Conservation (phyloP, 2,888 invertebrate genomes). For the Macrosoma leucophasiata region DNA sequence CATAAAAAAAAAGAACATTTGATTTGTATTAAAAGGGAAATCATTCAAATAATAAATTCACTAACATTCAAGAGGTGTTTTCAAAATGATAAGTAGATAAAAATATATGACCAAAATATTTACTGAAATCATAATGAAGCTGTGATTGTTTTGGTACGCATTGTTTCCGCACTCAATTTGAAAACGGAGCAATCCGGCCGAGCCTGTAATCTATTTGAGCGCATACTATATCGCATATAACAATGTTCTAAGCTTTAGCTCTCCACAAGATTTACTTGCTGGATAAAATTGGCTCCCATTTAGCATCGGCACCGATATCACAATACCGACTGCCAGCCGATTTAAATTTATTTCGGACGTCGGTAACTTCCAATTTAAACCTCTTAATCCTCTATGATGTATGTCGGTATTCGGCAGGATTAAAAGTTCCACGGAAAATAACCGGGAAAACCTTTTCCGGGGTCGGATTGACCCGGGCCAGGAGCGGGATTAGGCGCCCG, state of each 20-base stretch:
- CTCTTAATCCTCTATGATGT: slow-evolving; percentile 76
- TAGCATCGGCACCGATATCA: slow-evolving; percentile 70
- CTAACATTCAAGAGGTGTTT: too few species aligned
- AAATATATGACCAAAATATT: too few species aligned
- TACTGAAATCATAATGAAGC: too few species aligned
- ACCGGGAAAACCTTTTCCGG: slow-evolving; percentile 76
- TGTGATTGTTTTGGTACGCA: too few species aligned
- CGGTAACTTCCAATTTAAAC: slow-evolving; percentile 77
- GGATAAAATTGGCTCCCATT: slow-evolving; percentile 68
- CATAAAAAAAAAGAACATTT: too few species aligned
- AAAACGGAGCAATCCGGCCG: too few species aligned
- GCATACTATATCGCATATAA: slow-evolving; percentile 11
- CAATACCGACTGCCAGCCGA: slow-evolving; percentile 73
- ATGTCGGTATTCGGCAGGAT: slow-evolving; percentile 75
- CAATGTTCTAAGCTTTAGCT: slow-evolving; percentile 31
- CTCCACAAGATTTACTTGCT: slow-evolving; percentile 57
- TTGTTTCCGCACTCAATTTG: too few species aligned
- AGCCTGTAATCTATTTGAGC: too few species aligned
- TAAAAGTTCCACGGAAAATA: slow-evolving; percentile 76
- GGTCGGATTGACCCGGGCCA: slow-evolving; percentile 72
- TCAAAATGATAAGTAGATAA: too few species aligned
- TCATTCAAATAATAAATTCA: too few species aligned
- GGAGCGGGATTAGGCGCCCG: slow-evolving; percentile 68
- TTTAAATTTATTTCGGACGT: slow-evolving; percentile 76
- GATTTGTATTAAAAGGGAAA: too few species aligned